Conservation (phyloP, 2,888 invertebrate species). For the Cetonia aurata region DNA sequence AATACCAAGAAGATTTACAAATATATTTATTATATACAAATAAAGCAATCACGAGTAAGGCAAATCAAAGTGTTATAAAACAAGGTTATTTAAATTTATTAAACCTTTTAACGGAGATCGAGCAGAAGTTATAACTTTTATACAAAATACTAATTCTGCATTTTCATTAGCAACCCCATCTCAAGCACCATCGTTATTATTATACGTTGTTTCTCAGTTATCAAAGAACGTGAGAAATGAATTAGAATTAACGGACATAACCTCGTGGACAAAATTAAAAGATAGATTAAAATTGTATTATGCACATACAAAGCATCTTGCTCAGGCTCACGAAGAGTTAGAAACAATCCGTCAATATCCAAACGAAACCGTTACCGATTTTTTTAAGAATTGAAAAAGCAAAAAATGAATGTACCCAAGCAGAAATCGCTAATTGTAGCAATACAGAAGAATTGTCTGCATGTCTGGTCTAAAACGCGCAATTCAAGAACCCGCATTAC, state of each 20-base stretch:
- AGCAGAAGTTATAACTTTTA: slow-evolving; percentile 25
- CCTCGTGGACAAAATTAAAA: slow-evolving; percentile 27
- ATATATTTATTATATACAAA: too few species aligned
- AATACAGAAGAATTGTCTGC: slow-evolving; percentile 1
- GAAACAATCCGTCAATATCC: slow-evolving; percentile 45
- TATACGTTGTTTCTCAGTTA: slow-evolving; percentile 21
- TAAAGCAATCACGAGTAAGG: too few species aligned
- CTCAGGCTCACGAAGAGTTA: slow-evolving; percentile 44
- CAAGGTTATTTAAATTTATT: too few species aligned
- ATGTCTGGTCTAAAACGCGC: slow-evolving; percentile 33
- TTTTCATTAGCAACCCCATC: slow-evolving; percentile 11
- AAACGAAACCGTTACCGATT: slow-evolving; percentile 44
- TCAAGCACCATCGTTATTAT: slow-evolving; percentile 32
- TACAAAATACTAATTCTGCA: slow-evolving; percentile 31
- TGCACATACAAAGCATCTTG: slow-evolving; percentile 40
- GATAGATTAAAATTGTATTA: slow-evolving; percentile 44
- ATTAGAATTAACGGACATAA: slow-evolving; percentile 12
- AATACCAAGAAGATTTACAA: too few species aligned
- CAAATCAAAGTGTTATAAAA: too few species aligned
- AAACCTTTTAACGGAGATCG: too few species aligned
- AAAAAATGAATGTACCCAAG: slow-evolving; percentile 47
- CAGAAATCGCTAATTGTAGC: slow-evolving; percentile 21
- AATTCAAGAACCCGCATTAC: slow-evolving; percentile 40
- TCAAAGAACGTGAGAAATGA: slow-evolving; percentile 21
- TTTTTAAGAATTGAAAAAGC: slow-evolving; percentile 45